Evolutionary conservation across 37 sponge, comb jelly and placozoan genomes (phyloP), one percentile per base, ranked within the genome.

Genomic region (Diacarnus erythraeanus): DNA sequence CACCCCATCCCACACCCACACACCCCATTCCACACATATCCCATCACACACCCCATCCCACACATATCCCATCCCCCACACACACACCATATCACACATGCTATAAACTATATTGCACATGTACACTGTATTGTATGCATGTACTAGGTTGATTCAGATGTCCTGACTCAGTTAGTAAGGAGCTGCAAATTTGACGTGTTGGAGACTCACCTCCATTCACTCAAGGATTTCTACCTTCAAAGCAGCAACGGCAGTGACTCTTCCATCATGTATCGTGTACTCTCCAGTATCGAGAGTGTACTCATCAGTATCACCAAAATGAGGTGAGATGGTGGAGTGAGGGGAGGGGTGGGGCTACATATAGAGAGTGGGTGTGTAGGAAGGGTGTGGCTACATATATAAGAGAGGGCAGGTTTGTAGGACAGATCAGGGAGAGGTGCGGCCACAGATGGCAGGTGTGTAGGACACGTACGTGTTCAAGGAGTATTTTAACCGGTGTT

Each of bases 201-300:
- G 61, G 84, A 83, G 51, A 15, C 41, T 5, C 84, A 83, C 39
- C 29, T 83, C 0, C 56, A 31, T 18, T 39, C 84, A 15, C 58
- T 83, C 31, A 41, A 21, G 0, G 57, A 75, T 17, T 39, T 83
- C 38, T 83, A 83, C 65, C 42, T 25, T 23, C 84, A 83, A 42
- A 42, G 47, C 9, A 25, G 40, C 43, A 39, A 31, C 42, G 25
- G 12, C 25, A 12, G 47, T 54, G 71, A 57, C 23, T 26, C 54
- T 22, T 25, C 73, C 42, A 38, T 36, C 37, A 54, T 67, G 69
- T 56, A 42, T 25, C 12, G 27, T 27, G 77, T 44, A 8, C 71
- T 84, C 37, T 31, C 37, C 33, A 69, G 77, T 8, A 68, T 57
- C 23, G 85, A 84, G 51, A 58, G 30, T 20, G 71, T 77, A 64